Evolutionary conservation across 2,888 invertebrate species (phyloP).

Genomic region (Caenorhabditis sp.): DNA sequence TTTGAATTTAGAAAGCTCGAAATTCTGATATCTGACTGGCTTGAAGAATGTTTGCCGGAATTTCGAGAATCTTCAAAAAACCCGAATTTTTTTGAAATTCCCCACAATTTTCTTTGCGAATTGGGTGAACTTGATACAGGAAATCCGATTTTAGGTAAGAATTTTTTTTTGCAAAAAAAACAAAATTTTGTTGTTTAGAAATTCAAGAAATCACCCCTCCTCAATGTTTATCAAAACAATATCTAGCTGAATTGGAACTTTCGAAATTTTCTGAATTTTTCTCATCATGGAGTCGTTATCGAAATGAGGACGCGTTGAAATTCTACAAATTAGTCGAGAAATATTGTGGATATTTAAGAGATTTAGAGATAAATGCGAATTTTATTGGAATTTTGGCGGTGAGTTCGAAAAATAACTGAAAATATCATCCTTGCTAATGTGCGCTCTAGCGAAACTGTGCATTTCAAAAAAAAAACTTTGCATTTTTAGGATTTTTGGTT

Average conservation of each 20-base stretch:
- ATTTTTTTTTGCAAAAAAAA: not conserved
- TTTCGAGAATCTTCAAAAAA: not conserved
- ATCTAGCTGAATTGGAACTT: not conserved
- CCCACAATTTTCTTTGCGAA: not conserved
- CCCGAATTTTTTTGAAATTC: not conserved
- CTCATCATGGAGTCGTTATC: not conserved
- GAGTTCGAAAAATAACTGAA: not conserved
- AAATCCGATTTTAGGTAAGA: slow-evolving; percentile 5
- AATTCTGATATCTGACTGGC: not conserved
- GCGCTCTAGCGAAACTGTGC: not conserved
- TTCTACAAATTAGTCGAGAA: not conserved
- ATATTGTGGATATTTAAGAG: not conserved
- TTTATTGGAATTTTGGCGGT: not conserved
- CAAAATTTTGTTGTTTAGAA: not conserved
- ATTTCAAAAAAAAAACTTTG: not conserved
- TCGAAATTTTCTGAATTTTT: not conserved
- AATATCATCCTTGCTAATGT: no score
- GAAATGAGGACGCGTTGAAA: not conserved
- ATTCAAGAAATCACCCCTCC: slow-evolving; percentile 9
- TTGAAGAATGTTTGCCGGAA: not conserved
- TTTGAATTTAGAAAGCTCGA: not conserved
- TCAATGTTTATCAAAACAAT: slow-evolving; percentile 3
- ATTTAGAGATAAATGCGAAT: not conserved
- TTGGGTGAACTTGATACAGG: not conserved
- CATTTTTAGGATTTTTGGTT: slow-evolving; percentile 10